phyloP scores from a whole-genome alignment of 2,797 vertebrate genomes.

The Clarias platycephalus region DNA sequence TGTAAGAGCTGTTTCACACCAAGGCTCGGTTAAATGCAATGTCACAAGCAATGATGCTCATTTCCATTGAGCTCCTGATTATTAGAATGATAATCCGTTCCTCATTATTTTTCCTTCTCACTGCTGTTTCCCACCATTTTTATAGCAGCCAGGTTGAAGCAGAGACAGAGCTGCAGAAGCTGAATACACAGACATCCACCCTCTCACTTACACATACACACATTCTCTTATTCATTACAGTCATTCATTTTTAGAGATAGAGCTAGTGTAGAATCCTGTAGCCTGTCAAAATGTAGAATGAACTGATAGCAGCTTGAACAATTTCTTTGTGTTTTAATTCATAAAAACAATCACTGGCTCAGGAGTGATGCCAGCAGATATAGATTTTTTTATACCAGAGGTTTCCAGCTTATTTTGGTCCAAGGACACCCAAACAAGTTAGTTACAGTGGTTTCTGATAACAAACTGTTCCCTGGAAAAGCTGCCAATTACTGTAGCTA shows the following conservation, averaged over 20 bases:
- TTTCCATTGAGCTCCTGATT: slow-evolving; percentile 39
- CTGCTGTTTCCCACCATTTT: slow-evolving; percentile 8
- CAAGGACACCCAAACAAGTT: not conserved
- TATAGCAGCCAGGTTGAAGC: not conserved
- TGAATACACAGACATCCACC: not conserved
- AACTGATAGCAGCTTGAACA: not conserved
- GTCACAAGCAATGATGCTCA: slow-evolving; percentile 38
- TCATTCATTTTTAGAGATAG: not conserved
- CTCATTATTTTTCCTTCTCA: slow-evolving; percentile 33
- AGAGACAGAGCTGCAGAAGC: not conserved
- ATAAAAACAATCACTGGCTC: not conserved
- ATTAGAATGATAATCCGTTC: slow-evolving; percentile 36
- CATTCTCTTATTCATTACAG: not conserved
- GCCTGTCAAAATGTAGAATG: not conserved
- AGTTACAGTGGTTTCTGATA: not conserved
- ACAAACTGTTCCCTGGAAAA: not conserved
- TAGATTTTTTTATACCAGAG: not conserved
- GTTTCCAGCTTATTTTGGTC: not conserved
- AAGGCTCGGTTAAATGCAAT: slow-evolving; percentile 37
- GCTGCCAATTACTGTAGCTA: not conserved
- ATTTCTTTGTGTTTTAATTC: not conserved
- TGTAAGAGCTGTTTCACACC: slow-evolving; percentile 33
- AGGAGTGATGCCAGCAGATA: not conserved
- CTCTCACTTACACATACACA: slow-evolving; percentile 4
- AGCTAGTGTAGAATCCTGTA: not conserved